Conservation (phyloP, 2,888 invertebrate species). For the Cerceris rybyensis region DNA sequence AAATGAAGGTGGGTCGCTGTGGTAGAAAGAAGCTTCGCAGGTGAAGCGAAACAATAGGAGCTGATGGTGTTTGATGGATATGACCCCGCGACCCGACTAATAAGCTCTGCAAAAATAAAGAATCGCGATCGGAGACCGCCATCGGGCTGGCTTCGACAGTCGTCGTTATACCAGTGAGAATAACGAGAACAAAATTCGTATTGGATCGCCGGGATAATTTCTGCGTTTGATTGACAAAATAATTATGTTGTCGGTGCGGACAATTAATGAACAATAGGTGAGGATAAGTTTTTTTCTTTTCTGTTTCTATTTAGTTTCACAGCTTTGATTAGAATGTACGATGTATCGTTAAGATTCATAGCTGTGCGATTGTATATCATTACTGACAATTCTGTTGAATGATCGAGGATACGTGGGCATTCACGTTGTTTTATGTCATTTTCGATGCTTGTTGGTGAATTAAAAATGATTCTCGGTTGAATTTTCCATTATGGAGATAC, state of each 20-base stretch:
- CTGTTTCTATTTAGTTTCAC: not conserved
- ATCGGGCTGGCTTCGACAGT: conserved; percentile 31
- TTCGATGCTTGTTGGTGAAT: too few relatives aligned
- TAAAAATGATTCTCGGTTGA: too few relatives aligned
- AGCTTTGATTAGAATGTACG: too few relatives aligned
- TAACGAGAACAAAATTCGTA: conserved; percentile 54
- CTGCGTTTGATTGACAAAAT: conserved; percentile 59
- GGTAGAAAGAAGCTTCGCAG: conserved; percentile 47
- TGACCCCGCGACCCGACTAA: conserved; percentile 70
- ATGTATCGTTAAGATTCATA: too few relatives aligned
- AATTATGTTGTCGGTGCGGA: conserved; percentile 56
- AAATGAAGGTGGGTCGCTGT: conserved; percentile 30
- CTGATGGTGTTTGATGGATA: conserved; percentile 73
- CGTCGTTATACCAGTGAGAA: conserved; percentile 34
- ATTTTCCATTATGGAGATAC: too few relatives aligned
- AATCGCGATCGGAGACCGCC: conserved; percentile 44
- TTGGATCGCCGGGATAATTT: conserved; percentile 34
- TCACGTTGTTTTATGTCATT: too few relatives aligned
- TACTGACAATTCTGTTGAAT: too few relatives aligned
- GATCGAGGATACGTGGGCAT: too few relatives aligned
- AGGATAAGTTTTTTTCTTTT: not conserved
- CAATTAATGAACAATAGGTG: conserved; percentile 50
- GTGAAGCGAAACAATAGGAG: conserved; percentile 69
- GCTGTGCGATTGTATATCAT: too few relatives aligned
- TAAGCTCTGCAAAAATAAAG: conserved; percentile 68